A percentile compares a stretch with the other conserved stretches of the same genome.
Conservation (phyloP, 2,113 vertebrate genomes). For the Microcebus tavaratra region DNA sequence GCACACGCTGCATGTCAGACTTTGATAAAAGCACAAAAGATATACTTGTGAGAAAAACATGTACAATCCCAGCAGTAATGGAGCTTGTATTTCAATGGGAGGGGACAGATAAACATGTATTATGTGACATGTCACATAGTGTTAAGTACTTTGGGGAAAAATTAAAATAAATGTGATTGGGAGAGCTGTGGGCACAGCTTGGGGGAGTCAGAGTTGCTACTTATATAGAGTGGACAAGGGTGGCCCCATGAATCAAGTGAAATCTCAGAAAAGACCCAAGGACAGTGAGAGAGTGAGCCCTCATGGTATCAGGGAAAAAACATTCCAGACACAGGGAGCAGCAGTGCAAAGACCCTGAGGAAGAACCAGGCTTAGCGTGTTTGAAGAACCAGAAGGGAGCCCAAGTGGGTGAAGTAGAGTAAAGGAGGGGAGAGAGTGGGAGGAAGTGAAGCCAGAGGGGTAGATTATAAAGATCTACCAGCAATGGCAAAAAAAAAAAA, state of each 20-base stretch:
- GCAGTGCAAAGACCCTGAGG: background rate
- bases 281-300: background rate
- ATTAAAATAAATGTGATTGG: background rate
- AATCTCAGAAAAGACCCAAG: background rate
- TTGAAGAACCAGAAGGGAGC: background rate
- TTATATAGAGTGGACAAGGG: background rate
- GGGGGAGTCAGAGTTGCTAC: background rate
- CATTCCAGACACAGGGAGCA: background rate
- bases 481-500: background rate
- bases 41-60: background rate
- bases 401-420: background rate
- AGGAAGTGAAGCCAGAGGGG: rapidly evolving
- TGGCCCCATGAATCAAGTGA: background rate
- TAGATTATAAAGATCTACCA: background rate
- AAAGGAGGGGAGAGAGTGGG: background rate
- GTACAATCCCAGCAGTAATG: background rate
- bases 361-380: rapidly evolving
- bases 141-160: background rate
- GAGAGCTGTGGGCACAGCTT: background rate
- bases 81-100: background rate
- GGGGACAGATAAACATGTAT: background rate
- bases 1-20: background rate
- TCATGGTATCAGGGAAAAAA: background rate
- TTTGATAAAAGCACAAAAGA: background rate
- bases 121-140: background rate